Conservation (phyloP, 2,113 vertebrate genomes). For the Chaenogobius annularis region DNA sequence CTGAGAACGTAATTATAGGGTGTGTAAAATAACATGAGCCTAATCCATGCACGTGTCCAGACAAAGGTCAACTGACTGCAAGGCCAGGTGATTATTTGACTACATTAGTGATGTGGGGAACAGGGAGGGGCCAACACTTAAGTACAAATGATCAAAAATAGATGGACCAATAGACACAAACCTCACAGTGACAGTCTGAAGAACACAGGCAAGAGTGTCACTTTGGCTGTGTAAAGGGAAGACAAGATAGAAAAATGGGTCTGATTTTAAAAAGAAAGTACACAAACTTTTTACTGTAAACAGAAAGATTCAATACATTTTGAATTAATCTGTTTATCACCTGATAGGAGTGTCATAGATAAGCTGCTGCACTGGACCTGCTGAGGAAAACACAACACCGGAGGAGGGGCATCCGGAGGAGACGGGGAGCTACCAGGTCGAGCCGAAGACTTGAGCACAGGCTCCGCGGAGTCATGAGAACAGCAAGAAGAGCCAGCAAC, state of each 20-base stretch:
- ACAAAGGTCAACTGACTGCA: constrained; percentile 40
- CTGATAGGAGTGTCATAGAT: constrained; percentile 17
- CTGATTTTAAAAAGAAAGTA: constrained; percentile 10
- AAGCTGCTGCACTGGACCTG: constrained; percentile 63
- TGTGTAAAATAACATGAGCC: constrained; percentile 36
- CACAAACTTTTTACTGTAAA: constrained; percentile 2
- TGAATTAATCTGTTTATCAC: constrained; percentile 10
- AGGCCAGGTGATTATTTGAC: constrained; percentile 59
- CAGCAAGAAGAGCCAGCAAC: constrained; percentile 68
- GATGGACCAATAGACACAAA: constrained; percentile 55
- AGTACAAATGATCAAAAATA: constrained; percentile 69
- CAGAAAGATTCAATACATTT: neutral
- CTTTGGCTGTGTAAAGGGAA: neutral
- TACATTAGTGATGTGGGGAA: constrained; percentile 23
- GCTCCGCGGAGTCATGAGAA: constrained; percentile 68
- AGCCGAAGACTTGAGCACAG: constrained; percentile 57
- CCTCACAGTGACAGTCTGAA: constrained; percentile 11
- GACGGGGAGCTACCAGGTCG: constrained; percentile 35
- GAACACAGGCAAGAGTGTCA: constrained; percentile 15
- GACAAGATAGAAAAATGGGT: constrained; percentile 1
- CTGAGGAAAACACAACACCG: constrained; percentile 55
- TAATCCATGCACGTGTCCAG: constrained; percentile 50
- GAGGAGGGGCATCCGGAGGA: constrained; percentile 50
- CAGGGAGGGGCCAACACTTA: constrained; percentile 34
- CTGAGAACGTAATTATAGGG: neutral